Evolutionary conservation across 2,113 vertebrate species (phyloP), one percentile per base, ranked within the genome.

Genomic region (Heterocephalus glaber): DNA sequence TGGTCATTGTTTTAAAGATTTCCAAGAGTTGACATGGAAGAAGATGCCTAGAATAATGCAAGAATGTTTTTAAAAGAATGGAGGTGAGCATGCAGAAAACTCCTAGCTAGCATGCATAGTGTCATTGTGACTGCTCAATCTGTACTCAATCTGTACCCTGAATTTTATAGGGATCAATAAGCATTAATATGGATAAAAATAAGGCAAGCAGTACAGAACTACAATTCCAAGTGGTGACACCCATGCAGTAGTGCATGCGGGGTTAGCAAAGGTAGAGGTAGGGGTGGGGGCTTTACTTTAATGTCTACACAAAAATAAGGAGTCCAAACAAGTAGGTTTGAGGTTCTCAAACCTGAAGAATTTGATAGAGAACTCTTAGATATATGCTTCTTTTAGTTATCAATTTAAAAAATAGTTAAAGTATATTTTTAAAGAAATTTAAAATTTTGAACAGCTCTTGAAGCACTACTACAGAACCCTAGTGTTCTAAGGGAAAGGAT

Each of bases 331-430:
- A 68, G 90, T 41, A 30, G 14, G 14, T 95, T 84, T 90, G 24
- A 85, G 74, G 22, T 26, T 92, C 47, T 81, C 28, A 10, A 87
- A 11, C 52, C 17, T 60, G 54, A 41, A 86, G 24, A 86, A 66
- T 80, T 88, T 95, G 47, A 82, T 60, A 81, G 13, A 87, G 24
- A 90, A 94, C n/a, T 90, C 68, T 56, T 49, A 87, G 66, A 14
- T 63, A 70, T 56, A 47, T 77, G 33, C n/a, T 86, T 95, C 8
- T 49, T 95, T 89, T 83, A 91, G 65, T 65, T 70, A 85, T 17
- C 10, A 95, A 68, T 38, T 90, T 92, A 38, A 77, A 97, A 97
- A 90, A 65, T 49, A 49, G 47, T 49, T 81, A 38, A 89, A 93
- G 54, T 56, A 49, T 56, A 49, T 90, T 86, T 96, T 94, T 95